Percentiles rank a stretch among this genome's conserved stretches.
These are phyloP conservation scores for Drosophila gunungcola DNA, from an alignment of 1,140 invertebrate species.

Conservation along the genomic window DNA sequence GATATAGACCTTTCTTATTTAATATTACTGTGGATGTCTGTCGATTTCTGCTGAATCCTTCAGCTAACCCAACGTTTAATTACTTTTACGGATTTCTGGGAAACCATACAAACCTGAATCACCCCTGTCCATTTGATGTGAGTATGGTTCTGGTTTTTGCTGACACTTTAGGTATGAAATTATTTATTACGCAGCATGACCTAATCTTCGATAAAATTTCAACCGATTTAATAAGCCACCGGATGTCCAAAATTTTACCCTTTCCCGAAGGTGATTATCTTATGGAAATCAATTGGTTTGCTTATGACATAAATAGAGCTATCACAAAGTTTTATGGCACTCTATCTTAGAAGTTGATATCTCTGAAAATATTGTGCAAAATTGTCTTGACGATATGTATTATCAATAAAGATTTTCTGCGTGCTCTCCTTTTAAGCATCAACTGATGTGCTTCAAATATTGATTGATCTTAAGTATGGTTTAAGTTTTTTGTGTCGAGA, in stretches of 20 bases:
- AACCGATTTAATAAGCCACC: not conserved
- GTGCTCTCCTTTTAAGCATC: too few species aligned
- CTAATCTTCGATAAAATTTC: not conserved
- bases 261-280: constrained; percentile 21
- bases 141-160: not conserved
- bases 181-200: not conserved
- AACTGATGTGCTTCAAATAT: too few species aligned
- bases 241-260: constrained; percentile 2
- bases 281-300: constrained; percentile 3
- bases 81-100: constrained; percentile 1
- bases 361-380: too few species aligned
- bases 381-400: too few species aligned
- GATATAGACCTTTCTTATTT: constrained; percentile 18
- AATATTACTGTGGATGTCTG: constrained; percentile 19
- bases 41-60: not conserved
- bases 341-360: not conserved
- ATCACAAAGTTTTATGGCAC: constrained; percentile 2
- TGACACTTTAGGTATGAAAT: not conserved
- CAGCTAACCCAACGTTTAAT: not conserved
- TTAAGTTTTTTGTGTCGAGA: not conserved
- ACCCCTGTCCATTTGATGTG: constrained; percentile 12
- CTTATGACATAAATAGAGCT: not conserved
- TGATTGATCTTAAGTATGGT: too few species aligned
- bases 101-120: constrained; percentile 6
- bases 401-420: too few species aligned